phyloP scores from a whole-genome alignment of 2,113 vertebrate genomes.

The Coregonus clupeaformis region DNA sequence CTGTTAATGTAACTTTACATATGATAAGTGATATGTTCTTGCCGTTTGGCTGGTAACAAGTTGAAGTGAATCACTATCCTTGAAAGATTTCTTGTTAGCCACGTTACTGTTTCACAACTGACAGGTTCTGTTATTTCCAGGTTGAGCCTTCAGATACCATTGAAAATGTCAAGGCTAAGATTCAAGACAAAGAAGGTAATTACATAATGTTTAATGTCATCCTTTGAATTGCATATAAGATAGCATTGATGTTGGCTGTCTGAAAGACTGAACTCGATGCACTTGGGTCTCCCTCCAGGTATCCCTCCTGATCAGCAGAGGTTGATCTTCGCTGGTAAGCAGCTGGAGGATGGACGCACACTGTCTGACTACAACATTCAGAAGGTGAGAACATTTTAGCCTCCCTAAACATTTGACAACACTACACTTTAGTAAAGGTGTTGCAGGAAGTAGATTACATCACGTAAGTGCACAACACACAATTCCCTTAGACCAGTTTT shows the following conservation, averaged over 20 bases:
- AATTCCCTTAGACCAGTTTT: no score
- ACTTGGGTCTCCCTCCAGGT: slow-evolving; percentile 67
- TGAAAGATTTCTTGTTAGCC: neutral
- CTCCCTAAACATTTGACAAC: slow-evolving; percentile 61
- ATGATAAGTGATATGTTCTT: neutral
- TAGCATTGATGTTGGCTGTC: no score
- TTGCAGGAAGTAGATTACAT: neutral
- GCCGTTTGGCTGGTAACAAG: neutral
- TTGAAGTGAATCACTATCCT: neutral
- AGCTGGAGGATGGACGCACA: slow-evolving; percentile 95
- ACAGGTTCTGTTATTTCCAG: slow-evolving; percentile 55
- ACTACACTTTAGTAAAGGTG: slow-evolving; percentile 34
- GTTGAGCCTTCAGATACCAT: slow-evolving; percentile 98
- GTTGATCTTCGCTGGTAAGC: slow-evolving; percentile 96
- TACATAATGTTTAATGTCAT: neutral
- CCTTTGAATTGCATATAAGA: slow-evolving; percentile 8
- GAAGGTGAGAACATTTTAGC: slow-evolving; percentile 79
- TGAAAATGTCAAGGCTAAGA: slow-evolving; percentile 98
- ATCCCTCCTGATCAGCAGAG: slow-evolving; percentile 98
- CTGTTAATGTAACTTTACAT: no score
- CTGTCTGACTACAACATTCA: slow-evolving; percentile 98
- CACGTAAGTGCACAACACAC: no score
- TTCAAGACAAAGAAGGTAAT: slow-evolving; percentile 97
- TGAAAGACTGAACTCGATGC: slow-evolving; percentile 1
- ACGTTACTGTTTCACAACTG: neutral